Base-by-base conservation (phyloP, 2,797 vertebrate genomes). In the Taeniopygia guttata region DNA sequence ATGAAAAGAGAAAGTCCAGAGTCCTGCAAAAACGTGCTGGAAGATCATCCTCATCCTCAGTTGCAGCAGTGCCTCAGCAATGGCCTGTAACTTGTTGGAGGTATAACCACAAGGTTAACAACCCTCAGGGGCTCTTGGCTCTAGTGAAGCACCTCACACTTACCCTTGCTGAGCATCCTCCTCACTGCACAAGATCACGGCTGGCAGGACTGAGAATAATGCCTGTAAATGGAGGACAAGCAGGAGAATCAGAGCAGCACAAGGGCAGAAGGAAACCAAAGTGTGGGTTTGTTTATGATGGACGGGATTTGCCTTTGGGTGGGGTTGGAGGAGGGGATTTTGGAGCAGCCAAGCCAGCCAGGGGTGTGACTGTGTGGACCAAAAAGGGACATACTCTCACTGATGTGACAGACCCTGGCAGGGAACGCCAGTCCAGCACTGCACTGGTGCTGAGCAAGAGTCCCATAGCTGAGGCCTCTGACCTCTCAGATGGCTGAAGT, bases 361-460 rank as follows among this genome's bases (percentile, higher is more conserved):
- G 49, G 7, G 27, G 8, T 46, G 48, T 49, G 75, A 67, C 32
- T 34, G 5, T 0, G 0, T 30, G 45, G 83, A 43, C 7, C 2
- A 16, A 85, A 69, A 62, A 84, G 29, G 40, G 45, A 51, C 45
- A 58, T 36, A 21, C 4, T 36, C 8, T 32, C 40, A 70, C 51
- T 34, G 30, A 40, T 0, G 2, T 54, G 46, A 69, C 40, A 85
- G 64, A 54, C 8, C 9, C 38, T 55, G 36, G 46, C 20, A 69
- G 46, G 1, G 2, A n/a, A 6, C 25, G 62, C 25, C 17, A 42
- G n/a, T 15, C 10, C 58, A 75, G 49, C 40, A 20, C 19, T 38
- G 22, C 1, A 2, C 46, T 78, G 43, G 11, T 66, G 51, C 42
- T 66, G 18, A 79, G 54, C 38, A 70, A 63, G 22, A 67, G n/a